Conservation (phyloP, 2,888 invertebrate genomes). For the Ctenicera cuprea region DNA sequence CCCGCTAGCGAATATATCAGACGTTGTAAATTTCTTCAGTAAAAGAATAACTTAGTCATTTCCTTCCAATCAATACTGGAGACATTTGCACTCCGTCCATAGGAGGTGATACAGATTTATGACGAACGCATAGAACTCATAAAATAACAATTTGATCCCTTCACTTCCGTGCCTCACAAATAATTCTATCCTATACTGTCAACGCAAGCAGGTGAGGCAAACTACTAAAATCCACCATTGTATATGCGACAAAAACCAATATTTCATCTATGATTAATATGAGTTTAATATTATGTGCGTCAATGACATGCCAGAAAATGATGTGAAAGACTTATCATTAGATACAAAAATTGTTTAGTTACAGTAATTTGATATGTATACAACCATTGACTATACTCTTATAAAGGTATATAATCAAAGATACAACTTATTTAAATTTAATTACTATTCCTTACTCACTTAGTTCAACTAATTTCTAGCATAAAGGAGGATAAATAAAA, state of each 20-base stretch:
- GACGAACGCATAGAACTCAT: constrained; percentile 34
- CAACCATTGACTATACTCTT: too few species aligned
- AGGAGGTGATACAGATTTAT: constrained; percentile 33
- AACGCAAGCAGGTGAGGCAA: constrained; percentile 39
- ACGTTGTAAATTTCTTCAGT: constrained; percentile 6
- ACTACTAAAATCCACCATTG: constrained; percentile 34
- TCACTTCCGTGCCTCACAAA: constrained; percentile 37
- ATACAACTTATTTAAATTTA: too few species aligned
- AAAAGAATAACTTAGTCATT: constrained; percentile 16
- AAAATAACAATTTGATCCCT: constrained; percentile 38
- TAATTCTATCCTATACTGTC: constrained; percentile 36
- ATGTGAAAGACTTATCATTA: too few species aligned
- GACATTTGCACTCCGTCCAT: constrained; percentile 21
- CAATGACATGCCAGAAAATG: neutral
- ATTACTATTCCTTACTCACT: too few species aligned
- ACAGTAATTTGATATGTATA: too few species aligned
- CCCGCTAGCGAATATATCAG: neutral
- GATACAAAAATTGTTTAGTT: too few species aligned
- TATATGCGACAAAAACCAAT: constrained; percentile 41
- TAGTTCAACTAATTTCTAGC: too few species aligned
- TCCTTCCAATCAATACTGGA: too few species aligned
- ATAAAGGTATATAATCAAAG: too few species aligned
- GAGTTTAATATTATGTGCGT: constrained; percentile 22
- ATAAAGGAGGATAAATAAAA: too few species aligned
- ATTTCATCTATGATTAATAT: constrained; percentile 42